phyloP scores from a whole-genome alignment of 2,888 invertebrate genomes.

The Drosophila pegasa region DNA sequence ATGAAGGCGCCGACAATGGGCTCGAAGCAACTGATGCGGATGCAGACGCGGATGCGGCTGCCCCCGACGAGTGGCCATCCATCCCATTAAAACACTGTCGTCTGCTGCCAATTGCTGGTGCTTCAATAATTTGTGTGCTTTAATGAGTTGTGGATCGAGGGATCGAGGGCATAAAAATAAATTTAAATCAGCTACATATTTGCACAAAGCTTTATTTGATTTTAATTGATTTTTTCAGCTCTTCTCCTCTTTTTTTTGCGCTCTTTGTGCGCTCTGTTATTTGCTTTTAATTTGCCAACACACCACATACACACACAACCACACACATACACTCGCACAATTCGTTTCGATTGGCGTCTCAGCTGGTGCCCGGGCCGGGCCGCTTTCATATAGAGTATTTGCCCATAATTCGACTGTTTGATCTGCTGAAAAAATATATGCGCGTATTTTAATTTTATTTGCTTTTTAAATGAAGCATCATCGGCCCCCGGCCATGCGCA shows the following conservation, averaged over 20 bases:
- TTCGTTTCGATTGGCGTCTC: slow-evolving; percentile 52
- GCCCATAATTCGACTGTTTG: slow-evolving; percentile 73
- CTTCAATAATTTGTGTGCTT: slow-evolving; percentile 45
- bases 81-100: slow-evolving; percentile 62
- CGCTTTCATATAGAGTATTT: slow-evolving; percentile 49
- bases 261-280: slow-evolving; percentile 42
- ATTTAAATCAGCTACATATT: slow-evolving; percentile 76
- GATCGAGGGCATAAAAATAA: slow-evolving; percentile 51
- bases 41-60: slow-evolving; percentile 29
- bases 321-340: slow-evolving; percentile 16
- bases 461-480: slow-evolving; percentile 79
- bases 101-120: slow-evolving; percentile 9
- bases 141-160: slow-evolving; percentile 43
- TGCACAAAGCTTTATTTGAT: slow-evolving; percentile 78
- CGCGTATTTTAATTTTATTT: slow-evolving; percentile 78
- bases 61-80: slow-evolving; percentile 37
- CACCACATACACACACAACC: slow-evolving; percentile 21
- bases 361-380: slow-evolving; percentile 35
- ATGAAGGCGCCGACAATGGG: slow-evolving; percentile 37
- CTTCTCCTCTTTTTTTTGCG: slow-evolving; percentile 44
- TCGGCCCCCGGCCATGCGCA: slow-evolving; percentile 61
- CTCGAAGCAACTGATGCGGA: slow-evolving; percentile 19
- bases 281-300: slow-evolving; percentile 73
- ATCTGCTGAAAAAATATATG: slow-evolving; percentile 71
- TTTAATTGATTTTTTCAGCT: slow-evolving; percentile 69